Conservation (phyloP, 2,888 invertebrate genomes). For the Lasioglossum zephyrum region DNA sequence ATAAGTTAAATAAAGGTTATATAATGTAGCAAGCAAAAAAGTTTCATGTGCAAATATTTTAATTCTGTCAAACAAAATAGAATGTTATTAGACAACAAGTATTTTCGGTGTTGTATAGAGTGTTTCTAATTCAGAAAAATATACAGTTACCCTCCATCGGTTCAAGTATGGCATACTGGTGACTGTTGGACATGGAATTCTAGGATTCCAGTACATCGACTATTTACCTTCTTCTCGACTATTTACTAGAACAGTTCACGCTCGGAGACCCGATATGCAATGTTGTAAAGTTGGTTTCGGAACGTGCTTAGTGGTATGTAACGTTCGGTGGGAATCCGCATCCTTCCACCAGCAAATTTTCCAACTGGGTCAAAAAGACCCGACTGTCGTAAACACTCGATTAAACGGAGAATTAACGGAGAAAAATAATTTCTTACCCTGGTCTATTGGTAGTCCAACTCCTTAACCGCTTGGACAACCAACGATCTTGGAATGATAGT, state of each 20-base stretch:
- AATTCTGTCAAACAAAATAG: no score
- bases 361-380: conserved; percentile 1
- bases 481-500: no score
- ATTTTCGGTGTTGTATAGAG: no score
- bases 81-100: no score
- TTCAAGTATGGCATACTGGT: neutral
- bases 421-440: no score
- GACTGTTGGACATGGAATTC: neutral
- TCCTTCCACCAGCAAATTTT: neutral
- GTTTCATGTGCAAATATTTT: no score
- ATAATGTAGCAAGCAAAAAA: no score
- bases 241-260: neutral
- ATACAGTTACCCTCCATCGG: neutral
- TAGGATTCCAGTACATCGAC: neutral
- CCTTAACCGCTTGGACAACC: no score
- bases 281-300: neutral
- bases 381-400: neutral
- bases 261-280: neutral
- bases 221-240: neutral
- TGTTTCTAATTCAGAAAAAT: no score
- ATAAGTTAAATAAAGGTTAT: no score
- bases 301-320: neutral
- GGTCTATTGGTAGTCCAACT: no score
- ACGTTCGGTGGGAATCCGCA: neutral
- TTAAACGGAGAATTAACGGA: no score